Percentiles rank a stretch among this genome's conserved stretches.
Conservation (phyloP, 2,797 vertebrate genomes). For the Falco biarmicus region DNA sequence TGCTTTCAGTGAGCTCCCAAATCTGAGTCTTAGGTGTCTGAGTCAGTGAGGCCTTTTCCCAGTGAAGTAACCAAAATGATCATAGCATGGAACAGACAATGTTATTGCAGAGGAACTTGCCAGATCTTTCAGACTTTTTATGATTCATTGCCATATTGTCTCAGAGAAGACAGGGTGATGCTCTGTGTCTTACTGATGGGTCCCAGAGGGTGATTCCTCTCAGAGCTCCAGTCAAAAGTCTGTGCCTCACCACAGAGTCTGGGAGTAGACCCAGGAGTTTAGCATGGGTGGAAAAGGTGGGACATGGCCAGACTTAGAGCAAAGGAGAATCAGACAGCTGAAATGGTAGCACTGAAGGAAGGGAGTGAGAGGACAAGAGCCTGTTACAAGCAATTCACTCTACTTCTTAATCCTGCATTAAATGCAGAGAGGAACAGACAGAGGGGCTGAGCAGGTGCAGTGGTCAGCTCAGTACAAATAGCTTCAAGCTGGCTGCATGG, state of each 20-base stretch:
- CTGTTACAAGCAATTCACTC: neutral
- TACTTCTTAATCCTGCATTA: neutral
- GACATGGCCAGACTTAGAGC: neutral
- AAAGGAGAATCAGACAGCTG: neutral
- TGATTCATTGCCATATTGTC: neutral
- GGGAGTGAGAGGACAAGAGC: neutral
- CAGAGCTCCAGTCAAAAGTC: neutral
- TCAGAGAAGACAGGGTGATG: neutral
- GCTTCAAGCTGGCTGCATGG: neutral
- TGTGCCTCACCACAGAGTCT: fast-evolving
- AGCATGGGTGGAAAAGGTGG: neutral
- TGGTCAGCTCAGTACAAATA: neutral
- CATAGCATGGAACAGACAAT: too few species aligned
- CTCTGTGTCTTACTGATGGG: neutral
- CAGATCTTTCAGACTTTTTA: neutral
- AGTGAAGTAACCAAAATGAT: neutral
- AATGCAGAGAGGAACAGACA: neutral
- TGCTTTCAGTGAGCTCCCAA: neutral
- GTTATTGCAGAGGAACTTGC: neutral
- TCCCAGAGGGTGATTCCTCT: fast-evolving
- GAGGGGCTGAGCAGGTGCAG: neutral
- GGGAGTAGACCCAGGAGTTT: neutral
- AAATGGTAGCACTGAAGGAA: neutral
- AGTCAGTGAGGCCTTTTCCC: neutral
- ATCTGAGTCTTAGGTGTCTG: neutral